phyloP scores from a whole-genome alignment of 1,140 invertebrate species.

The Cherax quadricarinatus region DNA sequence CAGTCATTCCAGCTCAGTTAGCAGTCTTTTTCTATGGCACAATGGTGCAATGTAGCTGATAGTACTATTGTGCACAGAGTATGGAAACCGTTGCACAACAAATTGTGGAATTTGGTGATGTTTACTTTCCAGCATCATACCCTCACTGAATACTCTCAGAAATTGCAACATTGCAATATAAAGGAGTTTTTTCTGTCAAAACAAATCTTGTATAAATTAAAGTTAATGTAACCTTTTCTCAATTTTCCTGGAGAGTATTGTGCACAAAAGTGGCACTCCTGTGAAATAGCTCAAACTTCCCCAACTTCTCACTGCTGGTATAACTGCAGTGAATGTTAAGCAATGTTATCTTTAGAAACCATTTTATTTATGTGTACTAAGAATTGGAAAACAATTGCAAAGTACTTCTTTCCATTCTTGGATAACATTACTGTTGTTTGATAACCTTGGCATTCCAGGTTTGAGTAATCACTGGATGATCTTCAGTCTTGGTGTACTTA shows the following conservation, averaged over 20 bases:
- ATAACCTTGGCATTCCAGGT: constrained; percentile 21
- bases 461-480: neutral
- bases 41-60: neutral
- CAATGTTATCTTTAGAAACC: constrained; percentile 5
- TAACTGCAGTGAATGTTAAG: neutral
- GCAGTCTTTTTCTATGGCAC: neutral
- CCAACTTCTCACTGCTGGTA: constrained; percentile 7
- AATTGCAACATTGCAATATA: neutral
- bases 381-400: neutral
- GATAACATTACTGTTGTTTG: neutral
- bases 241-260: neutral
- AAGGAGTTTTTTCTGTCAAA: neutral
- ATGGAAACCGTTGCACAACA: neutral
- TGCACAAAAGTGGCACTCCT: constrained; percentile 2
- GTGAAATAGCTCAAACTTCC: constrained; percentile 37
- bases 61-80: neutral
- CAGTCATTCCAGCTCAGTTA: neutral
- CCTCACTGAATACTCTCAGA: neutral
- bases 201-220: neutral
- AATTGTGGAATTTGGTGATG: neutral
- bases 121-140: neutral
- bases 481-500: constrained; percentile 29
- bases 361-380: constrained; percentile 11
- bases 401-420: constrained; percentile 25
- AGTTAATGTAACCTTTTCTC: neutral